Percentiles rank a stretch among this genome's conserved stretches.
Conservation (phyloP, 2,113 vertebrate species). For the Oryzias javanicus region DNA sequence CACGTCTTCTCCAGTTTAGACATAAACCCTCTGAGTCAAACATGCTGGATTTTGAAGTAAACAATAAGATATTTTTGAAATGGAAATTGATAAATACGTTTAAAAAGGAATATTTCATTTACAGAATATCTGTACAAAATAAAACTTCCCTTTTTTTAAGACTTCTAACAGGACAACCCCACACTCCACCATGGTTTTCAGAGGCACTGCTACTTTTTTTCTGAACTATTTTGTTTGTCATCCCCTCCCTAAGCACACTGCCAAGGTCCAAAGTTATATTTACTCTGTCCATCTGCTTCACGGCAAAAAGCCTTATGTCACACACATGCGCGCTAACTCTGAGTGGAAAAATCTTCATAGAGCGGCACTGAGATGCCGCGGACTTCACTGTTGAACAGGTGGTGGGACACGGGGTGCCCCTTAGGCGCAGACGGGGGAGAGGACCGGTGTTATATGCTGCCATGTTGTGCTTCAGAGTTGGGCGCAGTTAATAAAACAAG, state of each 20-base stretch:
- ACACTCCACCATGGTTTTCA: background rate
- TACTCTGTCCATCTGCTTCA: constrained; percentile 55
- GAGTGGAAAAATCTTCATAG: constrained; percentile 19
- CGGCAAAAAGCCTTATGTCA: constrained; percentile 10
- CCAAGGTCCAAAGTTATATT: constrained; percentile 48
- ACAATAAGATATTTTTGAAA: too few relatives aligned
- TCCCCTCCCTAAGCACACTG: constrained; percentile 1
- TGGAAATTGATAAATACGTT: too few relatives aligned
- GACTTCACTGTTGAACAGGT: constrained; percentile 53
- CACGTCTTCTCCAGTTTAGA: background rate
- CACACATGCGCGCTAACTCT: constrained; percentile 10
- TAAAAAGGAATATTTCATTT: too few relatives aligned
- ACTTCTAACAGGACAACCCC: too few relatives aligned
- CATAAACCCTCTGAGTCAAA: background rate
- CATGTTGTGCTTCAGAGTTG: background rate
- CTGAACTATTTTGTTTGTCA: constrained; percentile 13
- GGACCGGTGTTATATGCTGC: background rate
- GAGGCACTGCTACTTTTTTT: background rate
- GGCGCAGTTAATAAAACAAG: too few relatives aligned
- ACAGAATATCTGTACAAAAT: too few relatives aligned
- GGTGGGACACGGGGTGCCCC: constrained; percentile 36
- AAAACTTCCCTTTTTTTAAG: too few relatives aligned
- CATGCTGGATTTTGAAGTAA: too few relatives aligned
- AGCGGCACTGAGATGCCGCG: constrained; percentile 13
- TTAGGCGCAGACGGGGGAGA: constrained; percentile 8